A percentile compares a stretch with the other conserved stretches of the same genome.
Evolutionary conservation across 2,113 vertebrate species (phyloP).

Genomic region (Anguilla japonica): DNA sequence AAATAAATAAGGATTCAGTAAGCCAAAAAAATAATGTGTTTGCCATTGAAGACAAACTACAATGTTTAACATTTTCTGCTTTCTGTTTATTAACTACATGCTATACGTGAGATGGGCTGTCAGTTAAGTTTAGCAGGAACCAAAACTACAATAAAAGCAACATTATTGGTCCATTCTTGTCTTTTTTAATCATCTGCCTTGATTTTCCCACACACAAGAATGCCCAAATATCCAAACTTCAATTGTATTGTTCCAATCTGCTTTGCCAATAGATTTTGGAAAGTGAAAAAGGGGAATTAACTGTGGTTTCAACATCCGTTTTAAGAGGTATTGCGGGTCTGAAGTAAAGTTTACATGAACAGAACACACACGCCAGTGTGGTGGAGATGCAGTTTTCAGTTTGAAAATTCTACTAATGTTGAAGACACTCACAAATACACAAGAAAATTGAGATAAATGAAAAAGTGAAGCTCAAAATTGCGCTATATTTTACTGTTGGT

Average conservation of each 20-base stretch:
- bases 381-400: neutral
- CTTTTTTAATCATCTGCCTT: neutral
- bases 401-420: neutral
- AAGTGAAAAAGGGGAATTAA: neutral
- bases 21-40: neutral
- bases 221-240: neutral
- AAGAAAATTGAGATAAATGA: neutral
- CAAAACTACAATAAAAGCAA: neutral
- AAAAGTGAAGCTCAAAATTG: neutral
- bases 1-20: neutral
- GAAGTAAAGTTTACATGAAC: conserved; percentile 10
- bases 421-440: neutral
- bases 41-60: neutral
- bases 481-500: neutral
- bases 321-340: conserved; percentile 4
- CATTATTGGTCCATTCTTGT: neutral
- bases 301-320: conserved; percentile 7
- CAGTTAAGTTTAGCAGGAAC: neutral
- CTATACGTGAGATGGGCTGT: neutral
- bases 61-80: neutral
- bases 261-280: neutral
- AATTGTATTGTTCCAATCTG: neutral
- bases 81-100: neutral
- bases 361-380: conserved; percentile 10
- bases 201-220: neutral